A percentile compares a stretch with the other conserved stretches of the same genome.
phyloP scores from a whole-genome alignment of 1,140 invertebrate genomes.

The Saxidomus purpurata region DNA sequence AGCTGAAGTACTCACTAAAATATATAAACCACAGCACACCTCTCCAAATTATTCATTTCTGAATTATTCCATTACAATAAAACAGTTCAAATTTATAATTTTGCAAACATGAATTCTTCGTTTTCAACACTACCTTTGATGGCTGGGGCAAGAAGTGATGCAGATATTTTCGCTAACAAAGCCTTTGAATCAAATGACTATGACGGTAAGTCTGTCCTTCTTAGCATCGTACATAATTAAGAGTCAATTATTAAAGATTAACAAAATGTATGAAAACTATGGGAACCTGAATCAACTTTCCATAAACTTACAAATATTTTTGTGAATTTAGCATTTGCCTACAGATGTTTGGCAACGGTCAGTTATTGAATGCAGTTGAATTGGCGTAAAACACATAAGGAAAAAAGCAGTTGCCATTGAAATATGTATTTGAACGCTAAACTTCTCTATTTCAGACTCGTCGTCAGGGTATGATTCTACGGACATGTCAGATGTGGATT shows the following conservation, averaged over 20 bases:
- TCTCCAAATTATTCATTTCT: neutral
- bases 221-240: no score
- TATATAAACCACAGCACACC: neutral
- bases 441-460: constrained; percentile 22
- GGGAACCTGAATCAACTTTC: no score
- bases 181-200: neutral
- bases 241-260: no score
- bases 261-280: no score
- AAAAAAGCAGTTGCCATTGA: no score
- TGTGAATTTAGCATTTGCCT: no score
- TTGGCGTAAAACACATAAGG: no score
- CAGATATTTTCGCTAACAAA: neutral
- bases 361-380: no score
- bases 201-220: neutral
- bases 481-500: constrained; percentile 25
- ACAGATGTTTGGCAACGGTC: no score
- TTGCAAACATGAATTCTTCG: neutral
- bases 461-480: constrained; percentile 41
- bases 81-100: neutral
- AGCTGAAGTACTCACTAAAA: neutral
- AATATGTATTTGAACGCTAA: no score
- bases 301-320: no score
- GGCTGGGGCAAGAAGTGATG: neutral
- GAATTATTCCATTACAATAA: neutral
- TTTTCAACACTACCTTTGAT: neutral